Conservation (phyloP, 1,140 invertebrate genomes). For the Cheumatopsyche charites region DNA sequence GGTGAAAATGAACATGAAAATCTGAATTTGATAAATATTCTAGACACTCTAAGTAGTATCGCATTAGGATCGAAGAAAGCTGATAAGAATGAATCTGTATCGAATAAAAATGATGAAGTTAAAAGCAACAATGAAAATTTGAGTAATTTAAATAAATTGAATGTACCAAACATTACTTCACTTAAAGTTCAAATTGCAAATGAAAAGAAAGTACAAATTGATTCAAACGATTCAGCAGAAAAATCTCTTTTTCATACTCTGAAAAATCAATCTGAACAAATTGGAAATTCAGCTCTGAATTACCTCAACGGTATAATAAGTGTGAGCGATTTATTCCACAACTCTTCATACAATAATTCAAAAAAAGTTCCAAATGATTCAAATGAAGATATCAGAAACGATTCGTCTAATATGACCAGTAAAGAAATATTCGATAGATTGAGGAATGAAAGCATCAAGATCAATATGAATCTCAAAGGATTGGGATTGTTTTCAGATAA, state of each 20-base stretch:
- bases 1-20: background rate
- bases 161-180: background rate
- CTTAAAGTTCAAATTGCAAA: no score
- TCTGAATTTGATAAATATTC: background rate
- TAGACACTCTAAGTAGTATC: background rate
- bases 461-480: no score
- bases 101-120: conserved; percentile 3
- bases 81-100: background rate
- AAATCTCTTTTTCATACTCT: background rate
- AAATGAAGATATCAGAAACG: no score
- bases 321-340: background rate
- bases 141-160: background rate
- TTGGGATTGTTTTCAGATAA: no score
- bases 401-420: no score
- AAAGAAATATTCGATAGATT: no score
- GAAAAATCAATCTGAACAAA: background rate
- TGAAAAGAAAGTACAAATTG: no score
- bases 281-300: background rate
- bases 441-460: no score
- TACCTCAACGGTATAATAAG: conserved; percentile 11
- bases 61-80: background rate
- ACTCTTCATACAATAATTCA: no score
- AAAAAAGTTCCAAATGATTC: conserved; percentile 21
- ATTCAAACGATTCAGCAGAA: no score
- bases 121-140: background rate